Percentiles rank a stretch among this genome's conserved stretches.
Evolutionary conservation across 2,888 invertebrate genomes (phyloP).

Genomic region (Colletes collaris): DNA sequence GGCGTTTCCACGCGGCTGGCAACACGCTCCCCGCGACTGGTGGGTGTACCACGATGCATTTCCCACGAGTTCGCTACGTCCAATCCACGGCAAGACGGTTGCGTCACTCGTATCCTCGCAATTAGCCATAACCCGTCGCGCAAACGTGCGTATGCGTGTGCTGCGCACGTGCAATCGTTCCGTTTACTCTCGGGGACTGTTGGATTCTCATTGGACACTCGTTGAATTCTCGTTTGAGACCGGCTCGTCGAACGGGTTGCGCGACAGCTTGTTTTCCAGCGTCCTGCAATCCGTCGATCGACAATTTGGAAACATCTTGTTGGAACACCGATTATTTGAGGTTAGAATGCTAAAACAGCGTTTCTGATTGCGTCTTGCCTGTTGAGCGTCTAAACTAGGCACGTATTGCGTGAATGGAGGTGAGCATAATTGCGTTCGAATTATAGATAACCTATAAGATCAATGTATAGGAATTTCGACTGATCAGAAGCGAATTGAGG

Average conservation of each 20-base stretch:
- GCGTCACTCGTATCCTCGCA: constrained; percentile 24
- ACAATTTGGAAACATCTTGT: not conserved
- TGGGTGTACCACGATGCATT: constrained; percentile 13
- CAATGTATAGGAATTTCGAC: no score
- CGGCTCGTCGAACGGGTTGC: not conserved
- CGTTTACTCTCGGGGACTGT: not conserved
- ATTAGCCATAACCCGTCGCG: constrained; percentile 23
- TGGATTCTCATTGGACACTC: not conserved
- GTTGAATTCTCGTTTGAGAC: constrained; percentile 1
- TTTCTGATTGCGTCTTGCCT: no score
- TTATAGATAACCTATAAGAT: no score
- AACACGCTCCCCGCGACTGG: not conserved
- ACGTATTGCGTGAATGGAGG: not conserved
- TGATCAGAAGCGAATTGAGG: no score
- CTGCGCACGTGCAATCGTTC: constrained; percentile 7
- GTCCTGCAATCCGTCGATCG: constrained; percentile 4
- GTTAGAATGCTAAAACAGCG: no score
- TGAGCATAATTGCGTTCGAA: no score
- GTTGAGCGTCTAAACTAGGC: no score
- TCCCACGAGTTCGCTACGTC: constrained; percentile 24
- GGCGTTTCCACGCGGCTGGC: not conserved
- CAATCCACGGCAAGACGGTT: constrained; percentile 1
- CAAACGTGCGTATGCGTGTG: constrained; percentile 6
- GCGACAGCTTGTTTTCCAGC: constrained; percentile 1
- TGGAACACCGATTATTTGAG: no score